Conservation (phyloP, 2,113 vertebrate species). For the Pyxicephalus adspersus region DNA sequence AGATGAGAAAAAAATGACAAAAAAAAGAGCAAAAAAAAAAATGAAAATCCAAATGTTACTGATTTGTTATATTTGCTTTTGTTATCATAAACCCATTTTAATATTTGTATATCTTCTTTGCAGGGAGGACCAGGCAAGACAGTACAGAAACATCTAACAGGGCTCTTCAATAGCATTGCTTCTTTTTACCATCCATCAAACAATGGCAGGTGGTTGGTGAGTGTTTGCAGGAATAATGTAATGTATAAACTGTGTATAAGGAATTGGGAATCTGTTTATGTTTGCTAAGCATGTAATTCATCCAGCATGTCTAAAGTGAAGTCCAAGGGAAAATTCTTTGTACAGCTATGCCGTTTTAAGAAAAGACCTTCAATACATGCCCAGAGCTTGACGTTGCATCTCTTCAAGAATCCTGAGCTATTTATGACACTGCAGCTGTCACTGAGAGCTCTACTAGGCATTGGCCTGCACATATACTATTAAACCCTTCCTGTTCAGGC, state of each 20-base stretch:
- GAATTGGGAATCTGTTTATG: not conserved
- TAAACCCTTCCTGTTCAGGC: constrained; percentile 18
- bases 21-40: too few relatives aligned
- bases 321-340: not conserved
- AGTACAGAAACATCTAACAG: constrained; percentile 89
- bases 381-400: constrained; percentile 19
- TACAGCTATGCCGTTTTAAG: not conserved
- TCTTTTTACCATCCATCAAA: constrained; percentile 98
- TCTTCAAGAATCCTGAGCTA: not conserved
- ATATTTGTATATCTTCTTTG: constrained; percentile 56
- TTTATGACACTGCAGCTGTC: constrained; percentile 13
- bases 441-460: constrained; percentile 12
- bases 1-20: too few relatives aligned
- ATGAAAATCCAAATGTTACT: too few relatives aligned
- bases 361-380: not conserved
- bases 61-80: too few relatives aligned
- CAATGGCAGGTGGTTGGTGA: constrained; percentile 97
- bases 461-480: constrained; percentile 14
- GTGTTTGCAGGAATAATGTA: constrained; percentile 59
- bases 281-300: not conserved
- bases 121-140: constrained; percentile 95
- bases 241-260: not conserved
- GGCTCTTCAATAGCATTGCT: constrained; percentile 93
- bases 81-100: too few relatives aligned
- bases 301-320: not conserved